phyloP scores from a whole-genome alignment of 2,113 vertebrate genomes.

The Malurus melanocephalus region DNA sequence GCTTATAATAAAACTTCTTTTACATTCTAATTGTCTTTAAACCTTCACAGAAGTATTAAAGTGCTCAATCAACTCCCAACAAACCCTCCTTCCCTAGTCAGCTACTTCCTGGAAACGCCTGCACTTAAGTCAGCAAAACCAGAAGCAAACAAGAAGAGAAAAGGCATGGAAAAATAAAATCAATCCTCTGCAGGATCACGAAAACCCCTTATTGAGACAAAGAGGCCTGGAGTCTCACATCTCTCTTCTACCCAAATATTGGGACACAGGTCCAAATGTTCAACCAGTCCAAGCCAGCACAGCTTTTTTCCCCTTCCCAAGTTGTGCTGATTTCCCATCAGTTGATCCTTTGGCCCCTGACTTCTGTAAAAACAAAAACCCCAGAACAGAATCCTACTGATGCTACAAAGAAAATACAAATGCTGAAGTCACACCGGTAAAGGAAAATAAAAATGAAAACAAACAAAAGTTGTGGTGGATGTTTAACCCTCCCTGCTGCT shows the following conservation, averaged over 20 bases:
- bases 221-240: background rate
- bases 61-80: constrained; percentile 48
- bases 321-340: background rate
- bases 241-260: background rate
- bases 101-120: constrained; percentile 38
- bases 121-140: constrained; percentile 39
- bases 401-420: background rate
- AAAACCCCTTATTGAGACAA: background rate
- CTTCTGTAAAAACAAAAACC: background rate
- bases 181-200: background rate
- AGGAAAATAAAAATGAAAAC: background rate
- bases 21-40: constrained; percentile 66
- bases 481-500: background rate
- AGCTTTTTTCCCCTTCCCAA: accelerated
- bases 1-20: constrained; percentile 59
- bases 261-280: background rate
- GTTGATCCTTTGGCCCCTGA: background rate
- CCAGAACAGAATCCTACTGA: background rate
- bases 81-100: constrained; percentile 19
- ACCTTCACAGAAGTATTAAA: constrained; percentile 69
- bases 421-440: background rate
- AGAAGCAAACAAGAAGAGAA: constrained; percentile 34
- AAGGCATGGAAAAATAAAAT: background rate
- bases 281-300: background rate
- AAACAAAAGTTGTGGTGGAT: background rate